These are phyloP conservation scores for Sebastes aleutianus DNA, from an alignment of 2,797 vertebrate genomes.

Conservation along the genomic window DNA sequence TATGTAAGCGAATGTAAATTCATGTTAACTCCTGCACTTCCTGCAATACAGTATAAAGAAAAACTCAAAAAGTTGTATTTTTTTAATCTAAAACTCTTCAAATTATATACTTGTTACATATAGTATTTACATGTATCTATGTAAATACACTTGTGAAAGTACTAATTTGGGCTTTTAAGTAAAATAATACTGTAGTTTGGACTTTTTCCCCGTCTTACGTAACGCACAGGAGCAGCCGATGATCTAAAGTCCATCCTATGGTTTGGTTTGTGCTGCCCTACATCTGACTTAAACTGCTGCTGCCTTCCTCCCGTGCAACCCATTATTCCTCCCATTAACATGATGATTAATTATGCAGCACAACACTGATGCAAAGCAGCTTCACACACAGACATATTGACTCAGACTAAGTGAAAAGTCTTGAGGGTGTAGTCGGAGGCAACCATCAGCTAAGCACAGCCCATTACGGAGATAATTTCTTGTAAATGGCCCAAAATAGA, in stretches of 20 bases:
- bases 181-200: not conserved
- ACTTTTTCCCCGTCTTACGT: not conserved
- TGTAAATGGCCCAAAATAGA: constrained; percentile 15
- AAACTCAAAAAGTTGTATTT: too few relatives aligned
- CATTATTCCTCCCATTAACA: not conserved
- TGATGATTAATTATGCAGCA: constrained; percentile 29
- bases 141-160: not conserved
- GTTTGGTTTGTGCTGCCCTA: not conserved
- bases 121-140: not conserved
- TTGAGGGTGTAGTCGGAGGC: not conserved
- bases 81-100: not conserved
- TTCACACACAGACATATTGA: not conserved
- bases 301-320: not conserved
- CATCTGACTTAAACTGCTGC: not conserved
- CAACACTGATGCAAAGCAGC: not conserved
- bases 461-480: not conserved
- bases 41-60: too few relatives aligned
- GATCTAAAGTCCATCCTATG: not conserved
- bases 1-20: too few relatives aligned
- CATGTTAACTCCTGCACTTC: too few relatives aligned
- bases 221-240: not conserved
- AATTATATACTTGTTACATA: not conserved
- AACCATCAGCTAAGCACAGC: not conserved
- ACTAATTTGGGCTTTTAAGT: not conserved
- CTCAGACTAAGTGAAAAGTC: not conserved